These are phyloP conservation scores for Drosophila lini DNA, from an alignment of 1,140 invertebrate genomes.

Conservation along the genomic window DNA sequence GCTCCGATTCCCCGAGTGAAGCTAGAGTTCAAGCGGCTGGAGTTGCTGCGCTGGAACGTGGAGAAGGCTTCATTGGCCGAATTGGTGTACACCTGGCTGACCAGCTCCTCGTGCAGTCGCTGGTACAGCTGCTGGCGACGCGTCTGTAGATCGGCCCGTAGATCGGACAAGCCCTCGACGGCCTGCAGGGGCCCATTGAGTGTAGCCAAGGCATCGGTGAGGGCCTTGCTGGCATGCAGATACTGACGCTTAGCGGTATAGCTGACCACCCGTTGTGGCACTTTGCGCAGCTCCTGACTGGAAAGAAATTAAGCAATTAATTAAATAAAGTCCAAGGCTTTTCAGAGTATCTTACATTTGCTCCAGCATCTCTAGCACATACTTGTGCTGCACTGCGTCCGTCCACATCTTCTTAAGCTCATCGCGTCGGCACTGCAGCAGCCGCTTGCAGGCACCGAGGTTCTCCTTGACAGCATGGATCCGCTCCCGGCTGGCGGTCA, in stretches of 20 bases:
- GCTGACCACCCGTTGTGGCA: conserved; percentile 90
- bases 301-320: conserved; percentile 25
- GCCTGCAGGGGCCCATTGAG: conserved; percentile 90
- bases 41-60: conserved; percentile 87
- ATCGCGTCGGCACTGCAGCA: conserved; percentile 95
- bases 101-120: conserved; percentile 90
- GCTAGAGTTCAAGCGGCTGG: conserved; percentile 85
- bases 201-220: conserved; percentile 89
- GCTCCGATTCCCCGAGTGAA: conserved; percentile 86
- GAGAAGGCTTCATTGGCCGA: conserved; percentile 86
- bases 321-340: neutral
- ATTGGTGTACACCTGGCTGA: conserved; percentile 90
- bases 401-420: conserved; percentile 97
- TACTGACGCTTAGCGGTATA: conserved; percentile 91
- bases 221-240: conserved; percentile 92
- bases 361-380: conserved; percentile 93
- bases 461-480: conserved; percentile 95
- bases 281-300: conserved; percentile 91
- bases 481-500: conserved; percentile 89
- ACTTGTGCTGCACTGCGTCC: conserved; percentile 96
- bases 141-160: conserved; percentile 89
- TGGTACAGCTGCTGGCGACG: conserved; percentile 91
- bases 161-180: conserved; percentile 92
- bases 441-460: conserved; percentile 94
- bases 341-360: conserved; percentile 90